Evolutionary conservation across 2,888 invertebrate genomes (phyloP).

Genomic region (Epinotia ramella): DNA sequence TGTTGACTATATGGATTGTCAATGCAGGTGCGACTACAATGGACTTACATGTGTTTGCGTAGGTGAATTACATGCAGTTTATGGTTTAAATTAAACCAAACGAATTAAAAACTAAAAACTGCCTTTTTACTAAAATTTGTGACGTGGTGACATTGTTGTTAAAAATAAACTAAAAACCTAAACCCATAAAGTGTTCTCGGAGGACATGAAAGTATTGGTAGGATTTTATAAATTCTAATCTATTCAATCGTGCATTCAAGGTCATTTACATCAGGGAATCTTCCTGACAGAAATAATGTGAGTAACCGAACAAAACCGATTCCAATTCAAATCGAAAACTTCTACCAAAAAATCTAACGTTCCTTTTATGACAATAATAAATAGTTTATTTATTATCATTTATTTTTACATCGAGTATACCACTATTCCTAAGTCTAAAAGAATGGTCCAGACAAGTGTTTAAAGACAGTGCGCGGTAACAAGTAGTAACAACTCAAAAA

Average conservation of each 20-base stretch:
- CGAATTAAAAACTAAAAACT: not conserved
- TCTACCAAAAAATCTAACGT: not conserved
- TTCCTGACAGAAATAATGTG: not conserved
- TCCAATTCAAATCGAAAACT: not conserved
- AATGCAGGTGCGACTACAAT: constrained; percentile 28
- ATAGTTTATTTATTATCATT: no score
- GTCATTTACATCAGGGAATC: not conserved
- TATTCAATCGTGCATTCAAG: not conserved
- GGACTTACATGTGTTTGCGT: constrained; percentile 25
- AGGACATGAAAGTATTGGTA: not conserved
- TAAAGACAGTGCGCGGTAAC: no score
- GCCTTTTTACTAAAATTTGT: not conserved
- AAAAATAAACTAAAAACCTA: no score
- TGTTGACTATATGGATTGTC: not conserved
- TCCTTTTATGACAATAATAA: not conserved
- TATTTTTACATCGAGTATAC: no score
- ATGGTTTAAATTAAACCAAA: constrained; percentile 4
- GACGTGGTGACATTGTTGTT: no score
- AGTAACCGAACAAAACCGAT: not conserved
- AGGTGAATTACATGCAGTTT: constrained; percentile 22
- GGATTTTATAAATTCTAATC: not conserved
- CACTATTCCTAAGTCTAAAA: no score
- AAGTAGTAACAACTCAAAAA: no score
- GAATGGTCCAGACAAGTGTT: no score
- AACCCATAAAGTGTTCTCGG: not conserved